phyloP scores from a whole-genome alignment of 92 coral and sea anemone genomes.

The Pocillopora meandrina region DNA sequence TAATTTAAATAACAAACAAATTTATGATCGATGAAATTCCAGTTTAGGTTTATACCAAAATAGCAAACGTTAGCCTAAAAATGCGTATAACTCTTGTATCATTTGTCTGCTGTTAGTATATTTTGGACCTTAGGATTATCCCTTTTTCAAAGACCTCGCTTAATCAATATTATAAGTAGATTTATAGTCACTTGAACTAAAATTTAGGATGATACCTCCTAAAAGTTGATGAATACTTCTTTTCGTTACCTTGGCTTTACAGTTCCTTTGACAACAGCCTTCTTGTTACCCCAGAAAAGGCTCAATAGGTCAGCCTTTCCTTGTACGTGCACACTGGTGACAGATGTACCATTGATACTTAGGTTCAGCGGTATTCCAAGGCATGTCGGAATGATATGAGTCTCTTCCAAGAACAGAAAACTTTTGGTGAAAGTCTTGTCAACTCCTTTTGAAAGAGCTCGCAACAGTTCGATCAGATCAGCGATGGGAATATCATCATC shows the following conservation, averaged over 20 bases:
- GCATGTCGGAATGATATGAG: conserved; percentile 58
- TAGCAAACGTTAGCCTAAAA: too few species aligned
- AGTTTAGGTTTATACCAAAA: too few species aligned
- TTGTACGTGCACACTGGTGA: conserved; percentile 52
- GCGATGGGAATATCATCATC: conserved; percentile 69
- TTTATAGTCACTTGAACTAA: too few species aligned
- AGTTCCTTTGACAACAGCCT: conserved; percentile 49
- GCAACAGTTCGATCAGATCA: conserved; percentile 46
- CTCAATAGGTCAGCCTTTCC: conserved; percentile 65
- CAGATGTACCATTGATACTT: conserved; percentile 62
- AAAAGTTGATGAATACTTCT: neutral
- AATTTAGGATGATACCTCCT: too few species aligned
- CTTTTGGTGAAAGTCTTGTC: conserved; percentile 69
- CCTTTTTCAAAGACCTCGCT: too few species aligned
- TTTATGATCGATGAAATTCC: too few species aligned
- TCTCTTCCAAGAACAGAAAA: conserved; percentile 54
- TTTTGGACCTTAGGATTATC: too few species aligned
- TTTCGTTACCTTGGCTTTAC: conserved; percentile 58
- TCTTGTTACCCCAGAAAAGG: conserved; percentile 49
- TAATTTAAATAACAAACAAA: neutral
- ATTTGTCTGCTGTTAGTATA: too few species aligned
- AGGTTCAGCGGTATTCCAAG: conserved; percentile 72
- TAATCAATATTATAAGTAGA: too few species aligned
- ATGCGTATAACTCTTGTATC: too few species aligned
- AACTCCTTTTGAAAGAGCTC: conserved; percentile 47